Percentiles rank a stretch among this genome's conserved stretches.
These are phyloP conservation scores for Acleris laterana DNA, from an alignment of 2,888 invertebrate species.

Conservation along the genomic window DNA sequence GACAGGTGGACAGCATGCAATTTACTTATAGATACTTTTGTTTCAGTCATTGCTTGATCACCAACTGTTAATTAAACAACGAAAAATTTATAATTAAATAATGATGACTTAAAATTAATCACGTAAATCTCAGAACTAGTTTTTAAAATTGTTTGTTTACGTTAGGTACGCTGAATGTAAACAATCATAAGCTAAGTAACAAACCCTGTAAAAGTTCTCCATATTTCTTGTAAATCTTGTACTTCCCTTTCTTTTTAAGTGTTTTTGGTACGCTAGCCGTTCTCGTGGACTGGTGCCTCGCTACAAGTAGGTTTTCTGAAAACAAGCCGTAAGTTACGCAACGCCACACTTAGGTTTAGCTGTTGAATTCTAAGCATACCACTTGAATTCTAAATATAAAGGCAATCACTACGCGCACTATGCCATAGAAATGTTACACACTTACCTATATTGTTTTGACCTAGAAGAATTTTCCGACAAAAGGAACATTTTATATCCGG, in stretches of 20 bases:
- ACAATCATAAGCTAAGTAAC: conserved; percentile 41
- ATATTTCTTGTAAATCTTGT: conserved; percentile 83
- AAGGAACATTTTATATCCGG: conserved; percentile 75
- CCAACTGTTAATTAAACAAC: conserved; percentile 89
- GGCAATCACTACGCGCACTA: conserved; percentile 14
- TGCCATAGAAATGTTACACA: conserved; percentile 9
- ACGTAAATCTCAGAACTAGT: no score
- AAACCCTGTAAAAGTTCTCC: conserved; percentile 88
- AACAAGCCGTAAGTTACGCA: conserved; percentile 72
- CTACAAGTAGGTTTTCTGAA: conserved; percentile 60
- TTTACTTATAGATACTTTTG: conserved; percentile 87
- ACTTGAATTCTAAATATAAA: conserved; percentile 30
- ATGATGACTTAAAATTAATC: neutral
- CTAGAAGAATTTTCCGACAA: conserved; percentile 70
- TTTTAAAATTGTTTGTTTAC: conserved; percentile 44
- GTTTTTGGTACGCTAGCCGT: conserved; percentile 67
- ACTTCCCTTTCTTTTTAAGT: conserved; percentile 72
- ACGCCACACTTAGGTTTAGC: conserved; percentile 51
- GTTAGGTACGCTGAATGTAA: conserved; percentile 37
- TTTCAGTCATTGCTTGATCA: conserved; percentile 85
- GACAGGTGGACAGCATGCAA: conserved; percentile 87
- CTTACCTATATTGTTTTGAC: conserved; percentile 65
- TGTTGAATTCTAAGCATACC: conserved; percentile 20
- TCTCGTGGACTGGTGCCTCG: conserved; percentile 74
- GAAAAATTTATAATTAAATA: conserved; percentile 8